A percentile compares a stretch with the other conserved stretches of the same genome.
Conservation (phyloP, 35 echinoderm and acorn worm species). For the Patiria miniata region DNA sequence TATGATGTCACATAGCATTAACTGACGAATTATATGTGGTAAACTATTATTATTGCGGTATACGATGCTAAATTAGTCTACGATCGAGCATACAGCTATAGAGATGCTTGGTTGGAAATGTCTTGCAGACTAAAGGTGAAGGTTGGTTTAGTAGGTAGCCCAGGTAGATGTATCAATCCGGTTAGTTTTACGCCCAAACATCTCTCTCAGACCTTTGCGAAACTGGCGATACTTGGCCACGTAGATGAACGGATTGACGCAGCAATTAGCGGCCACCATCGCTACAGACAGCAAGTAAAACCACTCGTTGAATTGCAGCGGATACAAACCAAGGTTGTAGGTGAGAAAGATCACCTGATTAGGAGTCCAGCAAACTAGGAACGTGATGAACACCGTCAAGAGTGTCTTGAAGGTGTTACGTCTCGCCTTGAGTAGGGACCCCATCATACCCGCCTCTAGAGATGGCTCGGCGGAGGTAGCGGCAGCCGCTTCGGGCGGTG, state of each 20-base stretch:
- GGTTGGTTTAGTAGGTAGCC: too few relatives aligned
- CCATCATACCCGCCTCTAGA: neutral
- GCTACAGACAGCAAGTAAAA: slow-evolving; percentile 64
- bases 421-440: slow-evolving; percentile 2
- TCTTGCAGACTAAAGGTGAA: too few relatives aligned
- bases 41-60: too few relatives aligned
- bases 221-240: slow-evolving; percentile 68
- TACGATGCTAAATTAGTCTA: too few relatives aligned
- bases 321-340: slow-evolving; percentile 35
- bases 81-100: too few relatives aligned
- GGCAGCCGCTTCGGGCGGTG: neutral
- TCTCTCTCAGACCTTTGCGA: slow-evolving; percentile 42
- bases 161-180: too few relatives aligned
- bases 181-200: too few relatives aligned
- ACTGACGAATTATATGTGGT: too few relatives aligned
- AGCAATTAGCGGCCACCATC: slow-evolving; percentile 62
- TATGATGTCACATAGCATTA: too few relatives aligned
- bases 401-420: slow-evolving; percentile 58
- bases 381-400: slow-evolving; percentile 53
- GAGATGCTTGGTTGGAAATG: too few relatives aligned
- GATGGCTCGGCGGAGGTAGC: too few relatives aligned
- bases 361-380: slow-evolving; percentile 78
- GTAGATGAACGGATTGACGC: slow-evolving; percentile 82
- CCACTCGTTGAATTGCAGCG: slow-evolving; percentile 29
- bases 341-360: slow-evolving; percentile 68